Evolutionary conservation across 1,140 invertebrate species (phyloP), one percentile per base, ranked within the genome.

Genomic region (Lepeophtheirus salmonis): DNA sequence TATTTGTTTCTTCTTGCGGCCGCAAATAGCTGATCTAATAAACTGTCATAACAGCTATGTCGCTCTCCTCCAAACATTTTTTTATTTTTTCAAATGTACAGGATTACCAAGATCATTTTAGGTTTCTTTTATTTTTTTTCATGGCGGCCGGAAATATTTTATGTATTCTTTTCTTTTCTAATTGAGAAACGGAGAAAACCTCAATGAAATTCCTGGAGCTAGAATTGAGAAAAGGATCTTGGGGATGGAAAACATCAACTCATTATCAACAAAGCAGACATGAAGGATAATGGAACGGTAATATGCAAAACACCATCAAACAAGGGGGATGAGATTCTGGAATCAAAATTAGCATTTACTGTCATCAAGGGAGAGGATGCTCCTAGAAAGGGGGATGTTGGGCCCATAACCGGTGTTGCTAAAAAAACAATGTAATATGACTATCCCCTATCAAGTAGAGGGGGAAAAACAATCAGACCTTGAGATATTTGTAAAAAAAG

Each of bases 221-320:
- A 17, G 51, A 13, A 18, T 53, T 24, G 84, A 89, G 73, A 82
- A 91, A 89, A 90, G 67, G 89, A 89, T 72, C 72, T 91, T 50
- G 88, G 88, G 51, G 86, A 86, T 67, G 89, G 88, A 41, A 87
- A 89, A 70, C 89, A 92, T 69, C 86, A 89, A 67, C 73, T 92
- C 0, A 78, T 91, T 24, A 89, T 94, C 68, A 89, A 88, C 66
- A 82, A 78, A 65, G 67, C 84, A 12, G 83, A 88, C 64, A 76
- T 89, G 76, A 76, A 74, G 25, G 87, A 92, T 67, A 50, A 17
- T 23, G 59, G 59, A 1, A 54, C 50, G 3, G 51, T 61, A n/a
- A 56, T 20, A 2, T 49, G 41, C 59, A 61, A 52, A 20, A 61
- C 51, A 2, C 59, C 59, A 1, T 56, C 50, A 16, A 61, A 61